These are phyloP conservation scores for Drosophila suboccidentalis DNA, from an alignment of 2,888 invertebrate genomes.

Conservation along the genomic window DNA sequence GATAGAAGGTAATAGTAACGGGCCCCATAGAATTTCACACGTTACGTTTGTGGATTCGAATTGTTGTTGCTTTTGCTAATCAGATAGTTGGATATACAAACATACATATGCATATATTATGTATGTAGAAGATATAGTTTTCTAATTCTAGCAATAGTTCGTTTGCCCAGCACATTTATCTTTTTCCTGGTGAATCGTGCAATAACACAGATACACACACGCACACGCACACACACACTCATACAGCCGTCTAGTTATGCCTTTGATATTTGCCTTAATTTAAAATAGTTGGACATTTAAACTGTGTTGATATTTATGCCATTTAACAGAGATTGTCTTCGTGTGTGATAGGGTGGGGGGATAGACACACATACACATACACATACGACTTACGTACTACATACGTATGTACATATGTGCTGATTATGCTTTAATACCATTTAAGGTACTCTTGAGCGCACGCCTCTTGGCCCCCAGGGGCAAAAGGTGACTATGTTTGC, in stretches of 20 bases:
- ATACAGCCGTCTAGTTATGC: slow-evolving; percentile 37
- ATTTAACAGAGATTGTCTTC: slow-evolving; percentile 74
- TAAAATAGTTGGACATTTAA: slow-evolving; percentile 43
- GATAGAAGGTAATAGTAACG: slow-evolving; percentile 49
- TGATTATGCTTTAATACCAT: slow-evolving; percentile 39
- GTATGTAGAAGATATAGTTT: slow-evolving; percentile 15
- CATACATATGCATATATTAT: not conserved
- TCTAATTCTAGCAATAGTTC: slow-evolving; percentile 50
- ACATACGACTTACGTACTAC: slow-evolving; percentile 30
- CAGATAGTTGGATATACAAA: slow-evolving; percentile 18
- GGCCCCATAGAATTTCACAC: slow-evolving; percentile 73
- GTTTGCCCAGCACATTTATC: slow-evolving; percentile 27
- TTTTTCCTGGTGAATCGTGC: slow-evolving; percentile 17
- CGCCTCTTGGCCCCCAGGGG: slow-evolving; percentile 45
- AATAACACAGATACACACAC: slow-evolving; percentile 11
- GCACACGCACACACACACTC: slow-evolving; percentile 12
- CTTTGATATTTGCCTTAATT: slow-evolving; percentile 42
- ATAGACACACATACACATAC: slow-evolving; percentile 22
- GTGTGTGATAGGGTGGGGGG: slow-evolving; percentile 39
- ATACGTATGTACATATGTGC: slow-evolving; percentile 27
- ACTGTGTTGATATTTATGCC: slow-evolving; percentile 18
- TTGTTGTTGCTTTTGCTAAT: slow-evolving; percentile 55
- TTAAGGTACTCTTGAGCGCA: slow-evolving; percentile 60
- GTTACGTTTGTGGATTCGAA: slow-evolving; percentile 75
- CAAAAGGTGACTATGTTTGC: slow-evolving; percentile 42